Conservation (phyloP, 2,888 invertebrate genomes). For the Euproctis similis region DNA sequence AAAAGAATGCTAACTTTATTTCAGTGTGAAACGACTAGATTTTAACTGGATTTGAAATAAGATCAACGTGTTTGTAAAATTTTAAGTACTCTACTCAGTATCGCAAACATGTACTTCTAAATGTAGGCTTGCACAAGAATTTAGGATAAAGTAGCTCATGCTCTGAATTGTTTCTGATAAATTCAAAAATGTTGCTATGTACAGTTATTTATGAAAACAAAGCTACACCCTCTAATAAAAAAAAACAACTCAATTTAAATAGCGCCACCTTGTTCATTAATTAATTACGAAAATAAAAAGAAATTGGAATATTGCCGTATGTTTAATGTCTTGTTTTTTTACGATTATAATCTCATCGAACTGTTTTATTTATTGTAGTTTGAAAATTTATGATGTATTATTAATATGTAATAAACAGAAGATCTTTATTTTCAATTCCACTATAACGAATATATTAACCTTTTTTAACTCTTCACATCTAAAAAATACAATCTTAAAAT, state of each 20-base stretch:
- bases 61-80: constrained; percentile 12
- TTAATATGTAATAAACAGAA: too few species aligned
- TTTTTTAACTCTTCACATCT: background rate
- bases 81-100: constrained; percentile 11
- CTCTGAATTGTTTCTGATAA: constrained; percentile 6
- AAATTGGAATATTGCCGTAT: too few species aligned
- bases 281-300: too few species aligned
- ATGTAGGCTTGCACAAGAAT: constrained; percentile 6
- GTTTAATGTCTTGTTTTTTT: too few species aligned
- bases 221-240: too few species aligned
- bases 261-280: too few species aligned
- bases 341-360: too few species aligned
- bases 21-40: constrained; percentile 13
- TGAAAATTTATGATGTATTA: too few species aligned
- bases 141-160: constrained; percentile 2
- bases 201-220: too few species aligned
- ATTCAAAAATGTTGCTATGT: constrained; percentile 2
- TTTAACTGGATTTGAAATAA: constrained; percentile 15
- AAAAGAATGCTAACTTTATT: constrained; percentile 12
- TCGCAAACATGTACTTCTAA: constrained; percentile 7
- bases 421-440: background rate
- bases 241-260: too few species aligned
- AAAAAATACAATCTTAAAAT: constrained; percentile 3
- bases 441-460: background rate
- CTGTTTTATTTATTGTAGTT: too few species aligned